Evolutionary conservation across 2,113 vertebrate genomes (phyloP).

Genomic region (Chiloscyllium plagiosum): DNA sequence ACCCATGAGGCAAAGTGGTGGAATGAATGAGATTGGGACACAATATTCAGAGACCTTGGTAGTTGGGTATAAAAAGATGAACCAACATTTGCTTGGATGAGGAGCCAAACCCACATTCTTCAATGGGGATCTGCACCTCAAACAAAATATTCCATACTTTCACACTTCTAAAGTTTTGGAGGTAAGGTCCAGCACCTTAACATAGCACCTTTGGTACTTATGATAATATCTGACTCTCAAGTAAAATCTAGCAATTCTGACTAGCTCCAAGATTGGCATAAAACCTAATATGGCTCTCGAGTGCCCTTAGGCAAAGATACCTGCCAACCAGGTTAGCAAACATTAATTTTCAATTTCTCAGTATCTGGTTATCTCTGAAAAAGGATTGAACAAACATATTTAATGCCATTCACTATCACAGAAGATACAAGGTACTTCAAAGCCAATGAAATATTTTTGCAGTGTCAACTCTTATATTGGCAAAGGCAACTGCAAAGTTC

Average conservation of each 20-base stretch:
- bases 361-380: neutral
- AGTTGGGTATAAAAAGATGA: neutral
- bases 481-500: neutral
- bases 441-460: neutral
- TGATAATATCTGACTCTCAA: neutral
- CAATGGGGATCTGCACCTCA: neutral
- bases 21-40: neutral
- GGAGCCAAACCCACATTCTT: neutral
- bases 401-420: neutral
- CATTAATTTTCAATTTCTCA: neutral
- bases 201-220: no score
- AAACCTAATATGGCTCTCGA: neutral
- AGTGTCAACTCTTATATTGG: neutral
- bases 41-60: no score
- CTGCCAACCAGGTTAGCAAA: neutral
- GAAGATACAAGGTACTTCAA: no score
- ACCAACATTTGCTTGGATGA: neutral
- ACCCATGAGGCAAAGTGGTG: neutral
- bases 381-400: neutral
- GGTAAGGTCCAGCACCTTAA: no score
- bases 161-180: no score
- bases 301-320: neutral
- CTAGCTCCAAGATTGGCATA: neutral
- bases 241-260: neutral
- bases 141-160: no score